phyloP scores from a whole-genome alignment of 2,113 vertebrate genomes.

The Gymnogyps californianus region DNA sequence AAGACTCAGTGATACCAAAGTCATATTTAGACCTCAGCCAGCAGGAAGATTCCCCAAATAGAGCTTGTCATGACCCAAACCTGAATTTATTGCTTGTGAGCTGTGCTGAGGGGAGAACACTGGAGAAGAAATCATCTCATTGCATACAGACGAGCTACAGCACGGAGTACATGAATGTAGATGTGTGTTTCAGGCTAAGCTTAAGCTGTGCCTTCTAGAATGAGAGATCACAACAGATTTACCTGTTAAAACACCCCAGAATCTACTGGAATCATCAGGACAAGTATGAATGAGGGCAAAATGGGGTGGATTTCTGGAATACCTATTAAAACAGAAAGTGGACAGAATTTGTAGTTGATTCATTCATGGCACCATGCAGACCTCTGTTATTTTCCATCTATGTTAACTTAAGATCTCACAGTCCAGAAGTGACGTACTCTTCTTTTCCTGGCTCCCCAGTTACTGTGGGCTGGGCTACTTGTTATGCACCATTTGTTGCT shows the following conservation, averaged over 20 bases:
- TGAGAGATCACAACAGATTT: background rate
- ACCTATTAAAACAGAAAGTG: background rate
- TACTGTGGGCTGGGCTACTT: background rate
- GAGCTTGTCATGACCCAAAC: background rate
- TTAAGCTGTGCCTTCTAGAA: background rate
- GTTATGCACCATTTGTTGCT: background rate
- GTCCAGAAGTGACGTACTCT: background rate
- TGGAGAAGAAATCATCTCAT: background rate
- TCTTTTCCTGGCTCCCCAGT: background rate
- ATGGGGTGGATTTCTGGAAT: background rate
- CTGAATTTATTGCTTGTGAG: background rate
- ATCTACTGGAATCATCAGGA: background rate
- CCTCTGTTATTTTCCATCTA: background rate
- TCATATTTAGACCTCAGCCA: background rate
- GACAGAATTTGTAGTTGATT: background rate
- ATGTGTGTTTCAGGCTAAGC: background rate
- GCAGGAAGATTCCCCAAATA: background rate
- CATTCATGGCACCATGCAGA: background rate
- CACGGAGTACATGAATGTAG: fast-evolving
- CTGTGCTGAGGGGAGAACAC: background rate
- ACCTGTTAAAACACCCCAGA: background rate
- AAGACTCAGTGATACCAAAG: background rate
- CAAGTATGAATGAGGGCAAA: background rate
- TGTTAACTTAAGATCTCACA: background rate
- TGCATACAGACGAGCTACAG: background rate